These are phyloP conservation scores for Philotrypesis tridentata DNA, from an alignment of 1,140 invertebrate species.

Conservation along the genomic window DNA sequence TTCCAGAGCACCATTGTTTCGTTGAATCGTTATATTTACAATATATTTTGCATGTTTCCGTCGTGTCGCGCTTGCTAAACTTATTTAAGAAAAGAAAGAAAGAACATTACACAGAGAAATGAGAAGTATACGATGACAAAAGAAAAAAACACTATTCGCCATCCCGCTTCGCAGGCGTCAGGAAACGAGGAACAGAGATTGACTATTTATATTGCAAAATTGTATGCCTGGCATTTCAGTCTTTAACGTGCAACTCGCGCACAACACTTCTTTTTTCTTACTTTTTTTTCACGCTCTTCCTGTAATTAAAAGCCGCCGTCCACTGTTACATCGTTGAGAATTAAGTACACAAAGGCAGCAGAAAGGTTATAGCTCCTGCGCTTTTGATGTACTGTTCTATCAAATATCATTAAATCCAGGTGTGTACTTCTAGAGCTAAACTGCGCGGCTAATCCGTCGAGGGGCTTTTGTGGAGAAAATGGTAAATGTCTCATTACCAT, in stretches of 20 bases:
- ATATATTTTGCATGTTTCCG: slow-evolving; percentile 26
- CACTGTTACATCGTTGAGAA: not conserved
- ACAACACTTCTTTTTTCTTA: slow-evolving; percentile 23
- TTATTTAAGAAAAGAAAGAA: slow-evolving; percentile 40
- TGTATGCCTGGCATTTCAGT: slow-evolving; percentile 68
- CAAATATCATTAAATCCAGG: not conserved
- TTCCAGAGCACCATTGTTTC: slow-evolving; percentile 48
- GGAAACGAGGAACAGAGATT: slow-evolving; percentile 73
- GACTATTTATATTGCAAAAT: slow-evolving; percentile 71
- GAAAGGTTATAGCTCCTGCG: not conserved
- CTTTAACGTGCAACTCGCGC: slow-evolving; percentile 54
- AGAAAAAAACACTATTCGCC: slow-evolving; percentile 51
- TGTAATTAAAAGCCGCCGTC: not conserved
- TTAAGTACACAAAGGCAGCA: not conserved
- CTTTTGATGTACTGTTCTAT: not conserved
- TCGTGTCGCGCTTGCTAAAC: slow-evolving; percentile 24
- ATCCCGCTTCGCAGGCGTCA: slow-evolving; percentile 61
- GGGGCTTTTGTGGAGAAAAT: slow-evolving; percentile 59
- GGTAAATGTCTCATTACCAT: slow-evolving; percentile 68
- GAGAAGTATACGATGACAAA: slow-evolving; percentile 27
- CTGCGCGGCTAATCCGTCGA: slow-evolving; percentile 55
- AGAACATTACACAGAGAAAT: slow-evolving; percentile 43
- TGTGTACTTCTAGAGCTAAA: not conserved
- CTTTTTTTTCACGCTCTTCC: slow-evolving; percentile 17
- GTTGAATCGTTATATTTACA: slow-evolving; percentile 46